A percentile compares a stretch with the other conserved stretches of the same genome.
phyloP scores from a whole-genome alignment of 2,888 invertebrate genomes.

The Dorcus hopei region DNA sequence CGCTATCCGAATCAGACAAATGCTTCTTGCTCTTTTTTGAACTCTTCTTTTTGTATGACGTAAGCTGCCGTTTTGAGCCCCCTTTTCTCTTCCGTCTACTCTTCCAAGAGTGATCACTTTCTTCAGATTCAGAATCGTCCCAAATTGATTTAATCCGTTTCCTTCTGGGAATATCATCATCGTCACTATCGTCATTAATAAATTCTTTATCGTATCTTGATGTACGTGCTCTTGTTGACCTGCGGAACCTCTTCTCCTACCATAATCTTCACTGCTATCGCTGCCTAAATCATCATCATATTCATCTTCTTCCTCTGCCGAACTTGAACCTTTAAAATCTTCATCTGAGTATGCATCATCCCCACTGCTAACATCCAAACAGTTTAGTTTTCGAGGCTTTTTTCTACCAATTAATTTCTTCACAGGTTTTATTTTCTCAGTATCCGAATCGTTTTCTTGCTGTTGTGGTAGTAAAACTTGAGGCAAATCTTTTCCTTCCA shows the following conservation, averaged over 20 bases:
- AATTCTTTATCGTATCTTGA: constrained; percentile 54
- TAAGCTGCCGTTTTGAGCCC: constrained; percentile 3
- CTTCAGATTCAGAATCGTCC: constrained; percentile 59
- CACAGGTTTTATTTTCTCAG: constrained; percentile 39
- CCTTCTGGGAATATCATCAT: constrained; percentile 53
- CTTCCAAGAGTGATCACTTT: constrained; percentile 60
- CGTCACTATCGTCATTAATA: constrained; percentile 53
- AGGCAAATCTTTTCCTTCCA: constrained; percentile 16
- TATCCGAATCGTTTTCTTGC: constrained; percentile 42
- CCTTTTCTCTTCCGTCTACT: constrained; percentile 6
- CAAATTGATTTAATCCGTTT: constrained; percentile 60
- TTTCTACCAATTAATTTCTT: constrained; percentile 49
- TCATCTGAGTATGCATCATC: constrained; percentile 84
- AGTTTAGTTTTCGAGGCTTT: constrained; percentile 74
- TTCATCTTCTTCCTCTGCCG: constrained; percentile 53
- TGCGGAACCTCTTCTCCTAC: constrained; percentile 50
- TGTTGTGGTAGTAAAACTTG: constrained; percentile 14
- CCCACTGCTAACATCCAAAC: constrained; percentile 58
- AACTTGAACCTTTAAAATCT: constrained; percentile 82
- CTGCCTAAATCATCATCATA: constrained; percentile 57
- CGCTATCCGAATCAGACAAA: constrained; percentile 45
- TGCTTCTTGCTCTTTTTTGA: constrained; percentile 51
- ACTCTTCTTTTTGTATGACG: constrained; percentile 45
- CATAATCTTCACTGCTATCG: constrained; percentile 56
- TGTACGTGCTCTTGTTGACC: constrained; percentile 55